Conservation (phyloP, 2,797 vertebrate genomes). For the Muraenolepis orangiensis region DNA sequence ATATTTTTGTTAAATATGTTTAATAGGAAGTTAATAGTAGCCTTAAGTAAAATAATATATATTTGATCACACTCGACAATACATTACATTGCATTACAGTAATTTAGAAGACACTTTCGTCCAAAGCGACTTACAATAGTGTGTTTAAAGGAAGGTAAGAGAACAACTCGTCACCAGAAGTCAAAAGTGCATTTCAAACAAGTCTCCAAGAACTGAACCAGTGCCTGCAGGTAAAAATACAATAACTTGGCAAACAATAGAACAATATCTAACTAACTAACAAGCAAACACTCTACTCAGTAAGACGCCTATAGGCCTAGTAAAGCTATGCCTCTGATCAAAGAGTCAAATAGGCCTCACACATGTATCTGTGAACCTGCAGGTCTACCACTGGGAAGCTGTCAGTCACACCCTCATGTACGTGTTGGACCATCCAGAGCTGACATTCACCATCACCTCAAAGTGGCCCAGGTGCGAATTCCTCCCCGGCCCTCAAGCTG, state of each 20-base stretch:
- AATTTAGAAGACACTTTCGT: too few species aligned
- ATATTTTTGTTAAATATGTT: background rate
- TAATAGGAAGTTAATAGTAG: background rate
- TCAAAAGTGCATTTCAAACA: too few species aligned
- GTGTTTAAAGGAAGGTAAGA: too few species aligned
- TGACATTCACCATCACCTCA: slow-evolving; percentile 51
- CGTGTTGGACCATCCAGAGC: slow-evolving; percentile 22
- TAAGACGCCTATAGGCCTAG: too few species aligned
- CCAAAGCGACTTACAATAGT: too few species aligned
- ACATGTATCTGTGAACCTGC: background rate
- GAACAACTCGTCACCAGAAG: too few species aligned
- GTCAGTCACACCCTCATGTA: slow-evolving; percentile 46
- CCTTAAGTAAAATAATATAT: background rate
- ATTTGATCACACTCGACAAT: background rate
- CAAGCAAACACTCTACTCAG: too few species aligned
- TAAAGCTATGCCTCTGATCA: background rate
- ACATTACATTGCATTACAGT: too few species aligned
- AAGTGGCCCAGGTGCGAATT: slow-evolving; percentile 59
- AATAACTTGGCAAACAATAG: too few species aligned
- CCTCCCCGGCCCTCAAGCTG: slow-evolving; percentile 30
- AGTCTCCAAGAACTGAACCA: too few species aligned
- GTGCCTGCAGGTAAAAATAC: too few species aligned
- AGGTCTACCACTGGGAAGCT: slow-evolving; percentile 19
- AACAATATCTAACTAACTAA: too few species aligned
- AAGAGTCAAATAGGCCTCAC: background rate